These are phyloP conservation scores for Hemibagrus wyckioides DNA, from an alignment of 2,113 vertebrate species.

Conservation along the genomic window DNA sequence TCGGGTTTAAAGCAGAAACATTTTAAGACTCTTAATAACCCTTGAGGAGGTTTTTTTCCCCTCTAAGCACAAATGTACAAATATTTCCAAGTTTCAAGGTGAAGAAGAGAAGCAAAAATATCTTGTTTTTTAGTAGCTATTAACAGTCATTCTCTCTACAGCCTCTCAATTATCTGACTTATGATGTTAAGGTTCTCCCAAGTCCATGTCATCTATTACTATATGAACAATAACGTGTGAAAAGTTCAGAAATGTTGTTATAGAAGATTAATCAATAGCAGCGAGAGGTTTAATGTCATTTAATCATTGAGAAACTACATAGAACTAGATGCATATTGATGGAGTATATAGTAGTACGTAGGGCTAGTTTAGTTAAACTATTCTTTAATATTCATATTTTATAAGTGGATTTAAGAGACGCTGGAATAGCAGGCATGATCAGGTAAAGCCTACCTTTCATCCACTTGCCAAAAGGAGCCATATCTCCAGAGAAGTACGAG, in stretches of 20 bases:
- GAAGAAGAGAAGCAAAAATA: too few species aligned
- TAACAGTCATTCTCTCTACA: too few species aligned
- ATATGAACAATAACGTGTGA: too few species aligned
- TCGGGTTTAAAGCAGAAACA: background rate
- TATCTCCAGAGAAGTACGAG: conserved; percentile 75
- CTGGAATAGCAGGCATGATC: background rate
- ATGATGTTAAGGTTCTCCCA: too few species aligned
- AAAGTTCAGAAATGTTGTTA: too few species aligned
- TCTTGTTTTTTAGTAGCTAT: too few species aligned
- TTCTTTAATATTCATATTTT: background rate
- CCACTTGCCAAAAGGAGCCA: conserved; percentile 73
- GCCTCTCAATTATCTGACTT: too few species aligned
- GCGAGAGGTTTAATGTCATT: too few species aligned
- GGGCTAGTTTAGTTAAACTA: background rate
- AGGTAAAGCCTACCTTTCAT: conserved; percentile 68
- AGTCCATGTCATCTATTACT: too few species aligned
- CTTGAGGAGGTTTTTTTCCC: background rate
- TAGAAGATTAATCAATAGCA: too few species aligned
- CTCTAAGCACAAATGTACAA: background rate
- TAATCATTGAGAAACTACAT: background rate
- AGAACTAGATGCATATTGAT: background rate
- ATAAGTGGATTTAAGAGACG: background rate
- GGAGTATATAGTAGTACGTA: background rate
- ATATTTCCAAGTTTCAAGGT: background rate
- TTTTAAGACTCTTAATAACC: background rate